Conservation (phyloP, 2,113 vertebrate genomes). For the Corapipo altera region DNA sequence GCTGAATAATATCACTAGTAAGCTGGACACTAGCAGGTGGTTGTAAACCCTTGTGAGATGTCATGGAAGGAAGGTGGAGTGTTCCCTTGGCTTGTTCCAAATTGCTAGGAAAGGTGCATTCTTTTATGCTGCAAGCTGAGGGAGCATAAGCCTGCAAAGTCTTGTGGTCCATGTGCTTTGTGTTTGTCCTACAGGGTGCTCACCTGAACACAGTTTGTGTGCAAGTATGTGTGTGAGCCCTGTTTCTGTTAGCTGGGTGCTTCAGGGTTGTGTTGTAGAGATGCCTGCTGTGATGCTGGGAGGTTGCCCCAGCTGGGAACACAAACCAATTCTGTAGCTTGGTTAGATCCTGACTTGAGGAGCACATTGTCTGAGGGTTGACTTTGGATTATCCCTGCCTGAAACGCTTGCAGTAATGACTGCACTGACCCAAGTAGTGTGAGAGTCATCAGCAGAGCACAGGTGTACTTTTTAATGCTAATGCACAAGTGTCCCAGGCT, state of each 20-base stretch:
- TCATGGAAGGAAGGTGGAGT: fast-evolving
- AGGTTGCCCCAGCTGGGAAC: not conserved
- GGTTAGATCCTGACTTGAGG: not conserved
- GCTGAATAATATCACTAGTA: not conserved
- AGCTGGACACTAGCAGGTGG: not conserved
- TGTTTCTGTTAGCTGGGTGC: not conserved
- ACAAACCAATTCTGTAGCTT: not conserved
- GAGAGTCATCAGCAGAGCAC: not conserved
- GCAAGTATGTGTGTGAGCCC: not conserved
- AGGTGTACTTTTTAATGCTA: not conserved
- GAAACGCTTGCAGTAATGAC: not conserved
- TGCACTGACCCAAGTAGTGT: not conserved
- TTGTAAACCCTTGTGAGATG: not conserved
- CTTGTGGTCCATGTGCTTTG: not conserved
- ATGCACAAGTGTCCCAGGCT: not conserved
- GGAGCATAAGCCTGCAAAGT: not conserved
- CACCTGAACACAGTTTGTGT: not conserved
- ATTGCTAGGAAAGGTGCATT: not conserved
- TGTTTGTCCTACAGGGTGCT: not conserved
- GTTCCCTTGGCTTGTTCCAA: not conserved
- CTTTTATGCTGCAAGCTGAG: not conserved
- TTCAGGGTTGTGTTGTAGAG: not conserved
- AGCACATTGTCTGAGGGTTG: not conserved
- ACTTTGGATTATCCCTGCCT: not conserved
- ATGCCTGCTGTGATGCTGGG: not conserved